These are phyloP conservation scores for Adelosebastes latens DNA, from an alignment of 2,797 vertebrate species.

Conservation along the genomic window DNA sequence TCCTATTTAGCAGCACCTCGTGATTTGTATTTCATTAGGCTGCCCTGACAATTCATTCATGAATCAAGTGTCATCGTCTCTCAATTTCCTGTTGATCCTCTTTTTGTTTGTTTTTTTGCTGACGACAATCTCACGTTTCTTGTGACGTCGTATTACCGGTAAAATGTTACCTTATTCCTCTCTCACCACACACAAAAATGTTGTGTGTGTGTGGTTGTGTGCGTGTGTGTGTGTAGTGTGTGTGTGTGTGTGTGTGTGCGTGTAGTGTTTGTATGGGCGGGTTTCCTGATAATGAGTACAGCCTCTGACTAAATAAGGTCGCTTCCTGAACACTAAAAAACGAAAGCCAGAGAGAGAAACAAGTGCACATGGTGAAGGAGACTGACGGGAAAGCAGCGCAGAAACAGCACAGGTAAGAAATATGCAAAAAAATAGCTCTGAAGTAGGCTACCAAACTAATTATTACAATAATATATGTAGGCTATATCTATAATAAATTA, in stretches of 20 bases:
- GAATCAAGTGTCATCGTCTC: no score
- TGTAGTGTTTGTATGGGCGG: neutral
- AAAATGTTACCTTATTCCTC: neutral
- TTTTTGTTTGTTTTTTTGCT: neutral
- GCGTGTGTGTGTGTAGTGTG: neutral
- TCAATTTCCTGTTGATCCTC: no score
- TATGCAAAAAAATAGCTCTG: neutral
- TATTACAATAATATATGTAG: neutral
- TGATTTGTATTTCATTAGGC: no score
- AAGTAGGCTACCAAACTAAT: no score
- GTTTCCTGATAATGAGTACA: neutral
- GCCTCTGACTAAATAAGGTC: constrained; percentile 9
- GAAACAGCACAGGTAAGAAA: constrained; percentile 33
- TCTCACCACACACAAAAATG: neutral
- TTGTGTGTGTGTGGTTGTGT: neutral
- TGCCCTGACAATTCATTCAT: no score
- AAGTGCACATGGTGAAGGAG: constrained; percentile 47
- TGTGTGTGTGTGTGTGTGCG: neutral
- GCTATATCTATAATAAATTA: neutral
- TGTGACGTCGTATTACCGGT: neutral
- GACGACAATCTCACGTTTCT: neutral
- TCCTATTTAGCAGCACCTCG: no score
- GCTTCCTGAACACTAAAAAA: constrained; percentile 50
- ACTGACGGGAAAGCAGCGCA: constrained; percentile 7
- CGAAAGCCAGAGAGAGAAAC: constrained; percentile 55